These are phyloP conservation scores for Aphidius colemani DNA, from an alignment of 2,888 invertebrate species.

Conservation along the genomic window DNA sequence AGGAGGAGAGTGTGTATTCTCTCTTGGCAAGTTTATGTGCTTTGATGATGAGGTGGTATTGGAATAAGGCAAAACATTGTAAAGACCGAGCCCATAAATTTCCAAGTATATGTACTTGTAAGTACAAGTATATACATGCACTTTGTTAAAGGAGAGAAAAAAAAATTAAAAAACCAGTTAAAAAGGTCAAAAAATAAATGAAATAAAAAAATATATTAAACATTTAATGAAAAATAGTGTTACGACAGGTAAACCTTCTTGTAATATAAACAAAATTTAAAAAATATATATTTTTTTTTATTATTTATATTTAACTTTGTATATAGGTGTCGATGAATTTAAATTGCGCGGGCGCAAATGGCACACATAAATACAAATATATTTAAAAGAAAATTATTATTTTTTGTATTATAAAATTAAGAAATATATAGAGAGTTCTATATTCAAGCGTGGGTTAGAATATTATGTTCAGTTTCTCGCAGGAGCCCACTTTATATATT, in stretches of 20 bases:
- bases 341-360: slow-evolving; percentile 18
- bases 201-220: too few relatives aligned
- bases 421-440: neutral
- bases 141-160: neutral
- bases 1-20: neutral
- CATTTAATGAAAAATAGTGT: too few relatives aligned
- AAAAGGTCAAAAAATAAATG: slow-evolving; percentile 2
- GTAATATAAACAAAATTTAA: too few relatives aligned
- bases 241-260: too few relatives aligned
- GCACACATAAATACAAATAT: slow-evolving; percentile 8
- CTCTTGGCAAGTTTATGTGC: neutral
- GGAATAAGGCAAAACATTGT: neutral
- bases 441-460: slow-evolving; percentile 3
- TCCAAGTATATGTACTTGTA: too few relatives aligned
- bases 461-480: neutral
- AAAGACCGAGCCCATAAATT: too few relatives aligned
- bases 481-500: neutral
- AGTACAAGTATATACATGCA: neutral
- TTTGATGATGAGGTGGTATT: neutral
- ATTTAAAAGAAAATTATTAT: too few relatives aligned
- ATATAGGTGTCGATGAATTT: slow-evolving; percentile 6
- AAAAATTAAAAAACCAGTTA: neutral
- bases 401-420: slow-evolving; percentile 6
- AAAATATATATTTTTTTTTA: neutral
- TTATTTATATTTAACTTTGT: slow-evolving; percentile 8